phyloP scores from a whole-genome alignment of 2,113 vertebrate genomes.

The Nipponia nippon region DNA sequence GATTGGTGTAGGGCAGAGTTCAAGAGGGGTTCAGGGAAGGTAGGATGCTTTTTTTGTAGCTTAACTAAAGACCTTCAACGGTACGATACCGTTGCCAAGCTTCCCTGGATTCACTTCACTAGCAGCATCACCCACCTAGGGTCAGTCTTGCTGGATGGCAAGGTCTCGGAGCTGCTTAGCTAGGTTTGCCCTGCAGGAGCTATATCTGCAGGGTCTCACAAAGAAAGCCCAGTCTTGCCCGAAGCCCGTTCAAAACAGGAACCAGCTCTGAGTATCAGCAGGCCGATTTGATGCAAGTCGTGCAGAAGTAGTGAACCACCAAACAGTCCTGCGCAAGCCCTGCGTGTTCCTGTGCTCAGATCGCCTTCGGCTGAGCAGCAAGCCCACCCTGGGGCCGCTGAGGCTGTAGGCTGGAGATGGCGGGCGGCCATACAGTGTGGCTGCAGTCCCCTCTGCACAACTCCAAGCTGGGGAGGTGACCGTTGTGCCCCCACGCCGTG shows the following conservation, averaged over 20 bases:
- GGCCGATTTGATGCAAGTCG: background rate
- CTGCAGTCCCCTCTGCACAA: background rate
- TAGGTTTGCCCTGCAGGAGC: background rate
- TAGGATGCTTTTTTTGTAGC: background rate
- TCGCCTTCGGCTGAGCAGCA: background rate
- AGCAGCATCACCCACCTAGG: background rate
- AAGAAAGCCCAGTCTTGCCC: background rate
- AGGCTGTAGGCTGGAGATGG: background rate
- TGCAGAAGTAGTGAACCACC: background rate
- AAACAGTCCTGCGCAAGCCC: background rate
- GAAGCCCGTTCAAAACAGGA: background rate
- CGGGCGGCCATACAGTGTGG: background rate
- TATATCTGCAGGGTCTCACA: background rate
- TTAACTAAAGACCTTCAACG: background rate
- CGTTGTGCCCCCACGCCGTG: background rate
- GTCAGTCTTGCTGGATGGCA: background rate
- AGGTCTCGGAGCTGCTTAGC: background rate
- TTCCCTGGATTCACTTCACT: background rate
- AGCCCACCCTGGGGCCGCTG: too few species aligned
- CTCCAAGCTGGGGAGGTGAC: background rate
- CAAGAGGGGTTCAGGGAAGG: background rate
- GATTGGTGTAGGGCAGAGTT: constrained; percentile 5
- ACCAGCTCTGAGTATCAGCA: background rate
- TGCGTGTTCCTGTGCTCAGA: background rate
- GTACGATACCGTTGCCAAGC: background rate